Evolutionary conservation across 2,113 vertebrate species (phyloP), one percentile per base, ranked within the genome.

Genomic region (Sapayoa aenigma): DNA sequence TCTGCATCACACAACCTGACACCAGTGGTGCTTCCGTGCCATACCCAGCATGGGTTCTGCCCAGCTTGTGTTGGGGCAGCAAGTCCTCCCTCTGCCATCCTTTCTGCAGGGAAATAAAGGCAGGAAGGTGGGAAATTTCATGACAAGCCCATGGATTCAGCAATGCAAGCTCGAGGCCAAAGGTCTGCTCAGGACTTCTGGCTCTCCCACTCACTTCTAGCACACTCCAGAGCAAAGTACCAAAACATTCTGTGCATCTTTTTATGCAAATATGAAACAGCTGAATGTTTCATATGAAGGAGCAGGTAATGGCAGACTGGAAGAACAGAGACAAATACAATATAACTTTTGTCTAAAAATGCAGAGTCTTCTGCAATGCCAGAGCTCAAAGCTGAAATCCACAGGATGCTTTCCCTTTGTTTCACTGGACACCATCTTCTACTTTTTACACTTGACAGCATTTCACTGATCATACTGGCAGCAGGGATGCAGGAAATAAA

Each of bases 361-460:
- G 5, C 2, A 0, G 60, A 66, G 27, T 28, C 11, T 72, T 84
- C 41, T 31, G 18, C 11, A 65, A 33, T 24, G 53, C 25, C 31
- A 50, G 56, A 90, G 55, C 62, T 65, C 84, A 86, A 58, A 86
- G 81, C 66, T 27, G 35, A 81, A 69, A 86, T 22, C n/a, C 49
- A 39, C 27, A 44, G n/a, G 42, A 72, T 62, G 31, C 23, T 88
- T 84, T 58, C 31, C 28, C 66, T 82, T 84, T 49, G 18, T 53
- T 77, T 77, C 71, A 59, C 39, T 49, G 44, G n/a, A 33, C 63
- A 44, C 39, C 35, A 53, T 44, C 24, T 9, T 52, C 31, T 49
- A 15, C n/a, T 28, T 79, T 49, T 79, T 52, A 82, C 19, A 82
- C 13, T 55, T 30, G 28, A 33, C 49, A 82, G 24, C 4, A 1